Base-by-base conservation (phyloP, 2,113 vertebrate species). In the Pluvianellus socialis region DNA sequence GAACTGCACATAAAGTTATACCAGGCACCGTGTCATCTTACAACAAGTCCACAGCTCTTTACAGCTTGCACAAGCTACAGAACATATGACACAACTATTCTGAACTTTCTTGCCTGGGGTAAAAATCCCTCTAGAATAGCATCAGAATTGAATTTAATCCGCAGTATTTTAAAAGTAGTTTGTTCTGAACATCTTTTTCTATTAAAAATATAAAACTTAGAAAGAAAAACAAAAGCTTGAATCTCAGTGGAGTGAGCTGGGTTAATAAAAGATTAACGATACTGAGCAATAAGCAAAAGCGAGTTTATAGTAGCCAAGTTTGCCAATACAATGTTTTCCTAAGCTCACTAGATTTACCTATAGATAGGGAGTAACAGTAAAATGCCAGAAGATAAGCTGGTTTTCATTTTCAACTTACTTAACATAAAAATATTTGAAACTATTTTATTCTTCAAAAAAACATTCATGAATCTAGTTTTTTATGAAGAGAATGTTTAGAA, bases 241-340 rank as follows among this genome's bases (percentile, higher is more conserved):
- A 95, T 84, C 53, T 91, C 87, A 59, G 9, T 23, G 24, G 61
- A 92, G n/a, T 38, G 63, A 89, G n/a, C 6, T 62, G 38, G 12
- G 42, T 94, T 94, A 93, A 90, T 79, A 96, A 97, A 96, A 96
- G n/a, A 88, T 44, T 91, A 91, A 93, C 55, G 49, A 90, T 53
- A 88, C 30, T 61, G 72, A 94, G 59, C n/a, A 83, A 86, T 59
- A 94, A 75, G 49, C 53, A 82, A 95, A 94, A 96, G 12, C 30
- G 77, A 66, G 63, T 85, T 97, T 83, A 81, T 3, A 92, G 56
- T 42, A 86, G 40, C 14, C 58, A 66, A 66, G 40, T 63, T 94
- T 65, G 35, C 35, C 32, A 90, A 68, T 40, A 55, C 3, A 32
- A 27, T 79, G 12, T 88, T 90, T 70, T 84, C 52, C 68, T 63